These are phyloP conservation scores for Acipenser ruthenus DNA, from an alignment of 2,797 vertebrate genomes.

Conservation along the genomic window DNA sequence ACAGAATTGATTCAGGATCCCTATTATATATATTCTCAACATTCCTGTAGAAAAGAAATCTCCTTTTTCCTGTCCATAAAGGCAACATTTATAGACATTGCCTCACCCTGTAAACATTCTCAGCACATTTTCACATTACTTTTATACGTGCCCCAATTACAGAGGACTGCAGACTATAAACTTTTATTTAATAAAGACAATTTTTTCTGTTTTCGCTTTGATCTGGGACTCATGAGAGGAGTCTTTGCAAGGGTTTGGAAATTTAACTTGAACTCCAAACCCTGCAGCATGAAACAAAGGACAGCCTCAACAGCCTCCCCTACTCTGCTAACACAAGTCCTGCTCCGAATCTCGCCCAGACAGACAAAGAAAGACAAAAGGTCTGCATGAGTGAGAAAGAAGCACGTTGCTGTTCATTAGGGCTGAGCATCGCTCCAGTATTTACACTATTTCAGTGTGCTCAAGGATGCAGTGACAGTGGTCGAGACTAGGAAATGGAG, in stretches of 20 bases:
- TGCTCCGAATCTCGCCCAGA: constrained; percentile 29
- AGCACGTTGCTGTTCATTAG: too few species aligned
- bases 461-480: too few species aligned
- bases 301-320: not conserved
- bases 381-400: not conserved
- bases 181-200: constrained; percentile 19
- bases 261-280: constrained; percentile 24
- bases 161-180: constrained; percentile 19
- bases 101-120: constrained; percentile 21
- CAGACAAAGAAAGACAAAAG: constrained; percentile 4
- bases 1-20: too few species aligned
- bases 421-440: too few species aligned
- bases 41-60: too few species aligned
- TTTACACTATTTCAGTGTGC: too few species aligned
- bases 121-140: constrained; percentile 20
- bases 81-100: constrained; percentile 9
- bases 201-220: constrained; percentile 27
- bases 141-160: constrained; percentile 22
- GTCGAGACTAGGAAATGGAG: too few species aligned
- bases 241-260: not conserved
- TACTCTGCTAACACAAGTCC: not conserved
- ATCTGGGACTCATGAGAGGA: constrained; percentile 18
- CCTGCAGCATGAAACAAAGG: constrained; percentile 20
- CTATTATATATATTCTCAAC: constrained; percentile 8
- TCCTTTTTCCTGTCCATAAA: constrained; percentile 5